Conservation (phyloP, 1,140 invertebrate species). For the Colletes latitarsis region DNA sequence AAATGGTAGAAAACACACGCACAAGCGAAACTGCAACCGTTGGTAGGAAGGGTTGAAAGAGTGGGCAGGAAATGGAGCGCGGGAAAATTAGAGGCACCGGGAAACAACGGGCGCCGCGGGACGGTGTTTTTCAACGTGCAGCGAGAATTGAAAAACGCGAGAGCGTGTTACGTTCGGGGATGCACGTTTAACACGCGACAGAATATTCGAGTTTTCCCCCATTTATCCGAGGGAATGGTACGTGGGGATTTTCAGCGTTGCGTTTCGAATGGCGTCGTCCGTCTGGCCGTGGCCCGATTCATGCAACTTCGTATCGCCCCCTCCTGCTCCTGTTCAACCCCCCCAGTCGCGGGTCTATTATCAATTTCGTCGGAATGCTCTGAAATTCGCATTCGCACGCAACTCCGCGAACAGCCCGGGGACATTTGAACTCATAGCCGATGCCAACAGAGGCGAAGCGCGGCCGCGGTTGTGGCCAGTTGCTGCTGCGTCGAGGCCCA, state of each 20-base stretch:
- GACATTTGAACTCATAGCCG: conserved; percentile 41
- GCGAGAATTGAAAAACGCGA: conserved; percentile 17
- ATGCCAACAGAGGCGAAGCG: conserved; percentile 13
- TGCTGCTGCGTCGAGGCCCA: conserved; percentile 53
- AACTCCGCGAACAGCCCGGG: conserved; percentile 34
- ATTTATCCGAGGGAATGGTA: neutral
- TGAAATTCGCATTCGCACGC: conserved; percentile 47
- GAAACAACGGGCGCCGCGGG: neutral
- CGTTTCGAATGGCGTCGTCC: neutral
- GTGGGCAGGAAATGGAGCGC: conserved; percentile 2
- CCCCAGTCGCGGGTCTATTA: conserved; percentile 26
- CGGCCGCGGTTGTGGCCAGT: conserved; percentile 24
- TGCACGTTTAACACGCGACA: conserved; percentile 16
- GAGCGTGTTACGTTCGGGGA: neutral
- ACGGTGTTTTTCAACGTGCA: conserved; percentile 3
- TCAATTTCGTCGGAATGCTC: conserved; percentile 51
- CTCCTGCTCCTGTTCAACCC: neutral
- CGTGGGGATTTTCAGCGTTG: neutral
- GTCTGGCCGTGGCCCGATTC: neutral
- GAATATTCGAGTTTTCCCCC: conserved; percentile 15
- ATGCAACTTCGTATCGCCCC: neutral
- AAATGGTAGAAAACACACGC: neutral
- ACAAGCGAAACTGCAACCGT: neutral
- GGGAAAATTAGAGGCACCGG: conserved; percentile 3
- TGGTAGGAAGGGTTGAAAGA: neutral